Evolutionary conservation across 1,140 invertebrate genomes (phyloP).

Genomic region (Planococcus citri): DNA sequence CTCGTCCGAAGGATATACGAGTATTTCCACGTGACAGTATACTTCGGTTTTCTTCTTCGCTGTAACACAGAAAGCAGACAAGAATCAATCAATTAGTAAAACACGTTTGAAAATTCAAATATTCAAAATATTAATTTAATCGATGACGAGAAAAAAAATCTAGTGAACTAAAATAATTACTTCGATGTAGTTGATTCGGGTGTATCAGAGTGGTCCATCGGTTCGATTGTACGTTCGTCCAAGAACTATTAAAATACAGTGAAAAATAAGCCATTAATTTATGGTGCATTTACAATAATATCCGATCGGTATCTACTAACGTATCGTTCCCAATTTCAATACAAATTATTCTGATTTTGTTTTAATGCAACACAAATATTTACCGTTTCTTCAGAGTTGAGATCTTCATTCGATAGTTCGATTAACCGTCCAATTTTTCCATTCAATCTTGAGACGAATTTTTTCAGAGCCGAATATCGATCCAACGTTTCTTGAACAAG

Average conservation of each 20-base stretch:
- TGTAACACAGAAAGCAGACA: conserved; percentile 20
- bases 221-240: conserved; percentile 10
- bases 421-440: conserved; percentile 36
- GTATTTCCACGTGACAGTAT: conserved; percentile 55
- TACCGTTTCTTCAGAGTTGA: conserved; percentile 24
- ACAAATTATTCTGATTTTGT: too few species aligned
- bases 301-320: background rate
- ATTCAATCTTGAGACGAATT: background rate
- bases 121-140: too few species aligned
- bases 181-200: conserved; percentile 12
- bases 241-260: conserved; percentile 17
- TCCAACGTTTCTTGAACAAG: conserved; percentile 10
- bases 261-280: conserved; percentile 11
- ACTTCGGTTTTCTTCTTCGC: conserved; percentile 45
- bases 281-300: background rate
- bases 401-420: conserved; percentile 21
- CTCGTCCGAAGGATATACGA: conserved; percentile 71
- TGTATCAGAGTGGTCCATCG: background rate
- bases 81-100: too few species aligned
- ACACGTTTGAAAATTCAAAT: background rate
- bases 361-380: too few species aligned
- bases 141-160: too few species aligned
- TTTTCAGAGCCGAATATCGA: conserved; percentile 37
- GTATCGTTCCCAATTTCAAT: too few species aligned
- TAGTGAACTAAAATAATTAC: background rate